phyloP scores from a whole-genome alignment of 2,113 vertebrate species.

The Hepsetus odoe region DNA sequence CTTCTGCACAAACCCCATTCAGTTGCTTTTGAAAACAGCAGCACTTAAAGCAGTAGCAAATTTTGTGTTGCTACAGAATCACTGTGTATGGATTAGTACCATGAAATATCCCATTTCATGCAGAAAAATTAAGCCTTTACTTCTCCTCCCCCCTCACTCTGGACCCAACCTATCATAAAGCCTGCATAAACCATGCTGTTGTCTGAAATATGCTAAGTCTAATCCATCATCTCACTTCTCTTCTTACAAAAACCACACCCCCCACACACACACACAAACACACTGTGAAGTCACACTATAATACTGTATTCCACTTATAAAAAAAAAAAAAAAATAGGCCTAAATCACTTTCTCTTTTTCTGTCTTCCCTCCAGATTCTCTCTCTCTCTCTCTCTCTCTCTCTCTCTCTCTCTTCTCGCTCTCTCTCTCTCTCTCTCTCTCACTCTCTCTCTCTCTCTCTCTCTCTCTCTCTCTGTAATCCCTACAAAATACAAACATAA shows the following conservation, averaged over 20 bases:
- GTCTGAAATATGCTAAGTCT: neutral
- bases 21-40: neutral
- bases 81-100: conserved; percentile 7
- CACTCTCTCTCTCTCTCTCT: neutral
- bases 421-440: neutral
- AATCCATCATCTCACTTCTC: neutral
- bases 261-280: no score
- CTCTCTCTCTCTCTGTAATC: neutral
- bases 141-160: conserved; percentile 8
- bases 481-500: no score
- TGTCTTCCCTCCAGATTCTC: neutral
- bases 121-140: conserved; percentile 9
- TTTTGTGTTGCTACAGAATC: neutral
- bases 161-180: neutral
- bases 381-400: neutral
- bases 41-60: neutral
- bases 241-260: neutral
- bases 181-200: neutral
- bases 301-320: no score
- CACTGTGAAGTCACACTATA: no score
- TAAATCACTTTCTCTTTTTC: neutral
- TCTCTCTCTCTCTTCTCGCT: neutral
- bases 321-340: no score
- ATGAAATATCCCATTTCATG: conserved; percentile 28
- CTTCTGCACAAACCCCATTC: neutral